Conservation (phyloP, 2,888 invertebrate genomes). For the Dione vanillae region DNA sequence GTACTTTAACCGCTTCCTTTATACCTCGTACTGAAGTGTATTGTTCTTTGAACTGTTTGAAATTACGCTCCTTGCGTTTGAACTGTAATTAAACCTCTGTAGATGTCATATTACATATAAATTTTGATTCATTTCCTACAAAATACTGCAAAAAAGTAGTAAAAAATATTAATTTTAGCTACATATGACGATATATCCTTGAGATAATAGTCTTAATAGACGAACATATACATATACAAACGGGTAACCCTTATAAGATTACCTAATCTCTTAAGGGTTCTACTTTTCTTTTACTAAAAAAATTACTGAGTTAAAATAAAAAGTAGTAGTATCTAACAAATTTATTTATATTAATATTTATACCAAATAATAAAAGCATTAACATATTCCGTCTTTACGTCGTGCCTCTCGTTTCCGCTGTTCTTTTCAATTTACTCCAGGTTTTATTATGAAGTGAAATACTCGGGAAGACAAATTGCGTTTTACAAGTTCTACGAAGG, state of each 20-base stretch:
- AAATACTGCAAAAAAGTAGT: too few species aligned
- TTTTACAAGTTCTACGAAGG: constrained; percentile 42
- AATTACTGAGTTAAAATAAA: too few species aligned
- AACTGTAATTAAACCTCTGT: not conserved
- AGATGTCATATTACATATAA: too few species aligned
- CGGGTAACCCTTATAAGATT: too few species aligned
- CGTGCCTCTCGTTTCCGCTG: constrained; percentile 5
- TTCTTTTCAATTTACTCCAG: constrained; percentile 35
- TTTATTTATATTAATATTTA: constrained; percentile 4
- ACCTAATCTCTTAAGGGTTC: too few species aligned
- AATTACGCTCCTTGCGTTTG: not conserved
- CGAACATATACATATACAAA: too few species aligned
- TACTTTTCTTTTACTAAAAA: too few species aligned
- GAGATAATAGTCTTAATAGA: too few species aligned
- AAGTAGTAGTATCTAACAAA: too few species aligned
- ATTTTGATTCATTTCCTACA: too few species aligned
- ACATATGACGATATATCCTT: too few species aligned
- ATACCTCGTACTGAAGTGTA: constrained; percentile 36
- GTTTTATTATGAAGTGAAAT: constrained; percentile 37
- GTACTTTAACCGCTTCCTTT: constrained; percentile 39
- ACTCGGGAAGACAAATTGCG: constrained; percentile 39
- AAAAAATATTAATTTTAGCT: too few species aligned
- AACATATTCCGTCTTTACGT: not conserved
- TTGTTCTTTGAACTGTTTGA: constrained; percentile 18
- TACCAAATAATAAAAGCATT: constrained; percentile 1